Evolutionary conservation across 1,140 invertebrate species (phyloP), one percentile per base, ranked within the genome.

Genomic region (Sinonovacula constricta): DNA sequence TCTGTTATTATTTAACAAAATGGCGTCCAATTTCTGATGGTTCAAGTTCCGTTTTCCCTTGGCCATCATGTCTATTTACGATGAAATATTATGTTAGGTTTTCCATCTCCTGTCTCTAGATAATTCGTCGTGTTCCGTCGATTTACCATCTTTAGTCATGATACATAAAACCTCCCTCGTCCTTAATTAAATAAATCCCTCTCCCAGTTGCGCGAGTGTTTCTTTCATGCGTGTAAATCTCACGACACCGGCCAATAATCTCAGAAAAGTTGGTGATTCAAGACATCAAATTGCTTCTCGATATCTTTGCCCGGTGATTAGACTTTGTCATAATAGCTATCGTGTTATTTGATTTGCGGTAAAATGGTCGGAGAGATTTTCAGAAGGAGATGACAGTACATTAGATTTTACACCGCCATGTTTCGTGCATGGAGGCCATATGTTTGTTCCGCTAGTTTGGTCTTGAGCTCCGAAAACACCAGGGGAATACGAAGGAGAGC

Each of bases 281-380:
- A 31, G 30, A 53, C 65, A 67, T 49, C 39, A 45, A 45, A 53
- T 28, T 15, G 31, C 3, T 51, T 31, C 34, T 10, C 33, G 2
- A 67, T 26, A 67, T 67, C 39, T 67, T 67, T 67, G 65, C n/a
- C 49, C 65, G 53, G 26, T 67, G 26, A 67, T 14, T 18, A 14
- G 45, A 7, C 18, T 14, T 30, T 5, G 26, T 51, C 65, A 1
- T 67, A 53, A 53, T 30, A 12, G 18, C 28, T 0, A 15, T 3
- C 28, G 10, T 24, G 4, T 34, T 36, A 65, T 65, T 65, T 10
- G 39, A 65, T 36, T 65, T 15, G 18, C 14, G 24, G 39, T 24
- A 65, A 65, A 65, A 24, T 5, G 5, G 57, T 3, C 30, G 4
- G 3, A 26, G 22, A 26, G 57, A 28, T 60, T 22, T 26, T 18